Conservation (phyloP, 2,797 vertebrate genomes). For the Neosilurus hyrtlii region DNA sequence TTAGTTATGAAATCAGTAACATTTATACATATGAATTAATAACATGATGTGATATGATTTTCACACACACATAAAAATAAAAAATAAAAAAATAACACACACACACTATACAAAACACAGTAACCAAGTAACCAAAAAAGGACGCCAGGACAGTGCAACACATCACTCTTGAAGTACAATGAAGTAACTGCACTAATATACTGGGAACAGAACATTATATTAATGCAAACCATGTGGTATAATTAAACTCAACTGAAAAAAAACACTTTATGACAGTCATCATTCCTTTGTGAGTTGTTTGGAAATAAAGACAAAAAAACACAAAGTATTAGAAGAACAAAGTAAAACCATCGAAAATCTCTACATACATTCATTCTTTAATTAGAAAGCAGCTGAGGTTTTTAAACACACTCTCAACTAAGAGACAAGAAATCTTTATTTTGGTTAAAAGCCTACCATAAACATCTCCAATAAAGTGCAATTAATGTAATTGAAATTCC, state of each 20-base stretch:
- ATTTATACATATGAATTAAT: neutral
- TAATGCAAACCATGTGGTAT: neutral
- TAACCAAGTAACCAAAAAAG: neutral
- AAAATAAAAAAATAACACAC: neutral
- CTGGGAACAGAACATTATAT: neutral
- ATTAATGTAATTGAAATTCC: neutral
- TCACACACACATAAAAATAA: no score
- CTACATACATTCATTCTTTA: neutral
- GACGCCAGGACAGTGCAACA: neutral
- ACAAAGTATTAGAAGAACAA: conserved; percentile 17
- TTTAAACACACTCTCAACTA: neutral
- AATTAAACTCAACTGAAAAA: conserved; percentile 64
- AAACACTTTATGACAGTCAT: conserved; percentile 51
- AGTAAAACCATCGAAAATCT: neutral
- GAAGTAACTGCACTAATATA: conserved; percentile 1
- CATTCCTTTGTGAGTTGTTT: conserved; percentile 64
- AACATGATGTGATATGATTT: neutral
- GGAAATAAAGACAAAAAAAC: conserved; percentile 53
- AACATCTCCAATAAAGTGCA: neutral
- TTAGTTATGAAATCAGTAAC: conserved; percentile 10
- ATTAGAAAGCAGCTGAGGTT: neutral
- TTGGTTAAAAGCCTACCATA: neutral
- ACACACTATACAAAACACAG: neutral
- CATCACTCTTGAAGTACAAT: neutral
- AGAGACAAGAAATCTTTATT: neutral